Base-by-base conservation (phyloP, 2,797 vertebrate genomes). In the Tadarida brasiliensis region DNA sequence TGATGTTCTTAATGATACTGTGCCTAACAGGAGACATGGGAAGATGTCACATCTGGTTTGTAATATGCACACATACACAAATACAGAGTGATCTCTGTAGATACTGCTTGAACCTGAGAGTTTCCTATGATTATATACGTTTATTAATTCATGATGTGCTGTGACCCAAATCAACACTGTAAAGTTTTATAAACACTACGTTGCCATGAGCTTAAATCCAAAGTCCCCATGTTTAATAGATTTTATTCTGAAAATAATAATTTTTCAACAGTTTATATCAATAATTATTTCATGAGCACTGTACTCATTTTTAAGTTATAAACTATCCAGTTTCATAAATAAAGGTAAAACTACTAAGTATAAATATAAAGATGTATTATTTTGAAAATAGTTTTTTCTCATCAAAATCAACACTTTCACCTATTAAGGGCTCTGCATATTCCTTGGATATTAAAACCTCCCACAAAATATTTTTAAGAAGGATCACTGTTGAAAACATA, bases 191-290 rank as follows among this genome's bases (percentile, higher is more conserved):
- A 84, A 81, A 94, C 54, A 76, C 5, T 61, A 39, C 1, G 35
- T 12, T 33, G 0, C 33, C 33, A 65, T 54, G 74, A 59, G 7
- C 47, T 51, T 76, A 76, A 94, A 47, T 76, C 7, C 0, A 92
- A 71, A 70, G 4, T 11, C 59, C 10, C 1, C 12, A 24, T n/a
- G 5, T 30, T 76, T 59, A 93, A 81, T 22, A 91, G 9, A 85
- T 57, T 78, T 82, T 74, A 68, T 57, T 51, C 61, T 91, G 17
- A 92, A 93, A 92, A 74, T 49, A 44, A 65, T 61, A 49, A 49
- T 33, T 15, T 71, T 93, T 65, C 12, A 74, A 61, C 28, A 63
- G 33, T 81, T 77, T 71, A 22, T 39, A 54, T 56, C 24, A 67
- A 77, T 47, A 44, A 67, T 65, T 86, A 65, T 30, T 33, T 26